These are phyloP conservation scores for Recurvirostra avosetta DNA, from an alignment of 2,113 vertebrate species.

Conservation along the genomic window DNA sequence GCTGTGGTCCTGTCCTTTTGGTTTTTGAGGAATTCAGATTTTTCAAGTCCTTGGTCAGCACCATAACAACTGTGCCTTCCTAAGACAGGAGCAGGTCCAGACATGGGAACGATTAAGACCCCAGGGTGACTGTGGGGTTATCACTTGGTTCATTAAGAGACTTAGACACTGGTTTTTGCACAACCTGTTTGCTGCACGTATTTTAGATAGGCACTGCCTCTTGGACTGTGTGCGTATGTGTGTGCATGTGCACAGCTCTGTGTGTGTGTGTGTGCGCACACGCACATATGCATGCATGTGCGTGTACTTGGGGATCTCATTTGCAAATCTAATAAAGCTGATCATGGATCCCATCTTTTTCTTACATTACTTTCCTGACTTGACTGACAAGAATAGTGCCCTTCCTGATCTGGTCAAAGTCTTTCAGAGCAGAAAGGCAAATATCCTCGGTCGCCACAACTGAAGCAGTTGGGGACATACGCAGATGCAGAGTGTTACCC, in stretches of 20 bases:
- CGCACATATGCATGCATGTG: accelerated
- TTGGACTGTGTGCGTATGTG: background rate
- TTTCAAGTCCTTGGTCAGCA: background rate
- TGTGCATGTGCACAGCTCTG: background rate
- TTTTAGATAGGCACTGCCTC: background rate
- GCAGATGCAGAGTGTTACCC: background rate
- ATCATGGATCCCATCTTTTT: background rate
- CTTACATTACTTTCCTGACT: background rate
- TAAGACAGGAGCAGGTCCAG: background rate
- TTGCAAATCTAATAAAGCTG: background rate
- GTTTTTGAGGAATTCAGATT: background rate
- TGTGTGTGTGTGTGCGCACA: background rate
- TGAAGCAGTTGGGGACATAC: background rate
- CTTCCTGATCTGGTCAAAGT: background rate
- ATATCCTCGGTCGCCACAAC: background rate
- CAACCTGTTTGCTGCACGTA: background rate
- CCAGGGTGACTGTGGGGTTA: background rate
- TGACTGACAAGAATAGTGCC: background rate
- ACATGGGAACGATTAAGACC: background rate
- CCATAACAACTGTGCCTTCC: background rate
- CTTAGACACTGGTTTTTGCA: background rate
- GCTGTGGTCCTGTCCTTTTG: background rate
- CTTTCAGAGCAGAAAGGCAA: background rate
- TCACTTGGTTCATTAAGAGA: background rate
- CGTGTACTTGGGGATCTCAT: accelerated